phyloP scores from a whole-genome alignment of 1,140 invertebrate genomes.

The Trichonephila inaurata region DNA sequence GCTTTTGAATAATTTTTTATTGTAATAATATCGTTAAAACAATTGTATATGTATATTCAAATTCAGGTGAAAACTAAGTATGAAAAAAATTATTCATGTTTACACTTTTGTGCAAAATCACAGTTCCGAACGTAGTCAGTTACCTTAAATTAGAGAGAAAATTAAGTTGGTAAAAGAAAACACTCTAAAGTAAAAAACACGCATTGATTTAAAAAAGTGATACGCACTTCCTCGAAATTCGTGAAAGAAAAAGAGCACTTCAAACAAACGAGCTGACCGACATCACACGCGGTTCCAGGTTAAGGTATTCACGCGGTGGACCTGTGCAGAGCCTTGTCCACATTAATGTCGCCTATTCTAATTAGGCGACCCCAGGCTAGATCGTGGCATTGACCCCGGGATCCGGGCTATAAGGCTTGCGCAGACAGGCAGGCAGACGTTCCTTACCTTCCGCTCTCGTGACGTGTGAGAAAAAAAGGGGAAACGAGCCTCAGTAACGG shows the following conservation, averaged over 20 bases:
- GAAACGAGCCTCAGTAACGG: not conserved
- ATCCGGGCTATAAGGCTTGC: constrained; percentile 67
- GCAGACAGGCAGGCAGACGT: constrained; percentile 70
- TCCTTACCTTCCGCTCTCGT: constrained; percentile 45
- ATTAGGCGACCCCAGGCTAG: constrained; percentile 71
- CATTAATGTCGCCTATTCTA: constrained; percentile 69
- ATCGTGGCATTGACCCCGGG: constrained; percentile 66
- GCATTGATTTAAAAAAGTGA: no score
- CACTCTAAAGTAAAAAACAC: not conserved
- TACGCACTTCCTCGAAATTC: not conserved
- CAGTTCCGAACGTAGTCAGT: no score
- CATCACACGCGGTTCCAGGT: constrained; percentile 37
- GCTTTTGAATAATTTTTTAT: no score
- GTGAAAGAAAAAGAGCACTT: not conserved
- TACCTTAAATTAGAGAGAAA: no score
- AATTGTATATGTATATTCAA: no score
- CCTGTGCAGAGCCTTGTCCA: constrained; percentile 30
- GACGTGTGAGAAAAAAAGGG: not conserved
- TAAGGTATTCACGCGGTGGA: constrained; percentile 53
- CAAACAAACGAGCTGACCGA: constrained; percentile 32
- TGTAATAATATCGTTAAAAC: no score
- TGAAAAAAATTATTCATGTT: no score
- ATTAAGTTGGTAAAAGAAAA: not conserved
- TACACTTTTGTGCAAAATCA: no score
- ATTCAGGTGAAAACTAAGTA: no score